Conservation (phyloP, 1,140 invertebrate genomes). For the Eumaeus atala region DNA sequence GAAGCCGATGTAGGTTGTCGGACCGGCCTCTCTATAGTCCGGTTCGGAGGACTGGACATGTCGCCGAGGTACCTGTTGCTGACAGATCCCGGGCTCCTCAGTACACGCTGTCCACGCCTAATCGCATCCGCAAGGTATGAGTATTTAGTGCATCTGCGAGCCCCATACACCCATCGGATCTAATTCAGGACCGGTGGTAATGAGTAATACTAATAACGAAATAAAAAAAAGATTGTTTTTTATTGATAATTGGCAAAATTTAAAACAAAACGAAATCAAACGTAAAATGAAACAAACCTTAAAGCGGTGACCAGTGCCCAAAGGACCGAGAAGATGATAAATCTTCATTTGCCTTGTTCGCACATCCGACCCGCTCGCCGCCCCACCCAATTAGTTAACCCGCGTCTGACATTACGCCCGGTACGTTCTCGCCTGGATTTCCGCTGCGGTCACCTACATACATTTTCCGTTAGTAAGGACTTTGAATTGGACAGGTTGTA, state of each 20-base stretch:
- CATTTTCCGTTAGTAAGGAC: constrained; percentile 38
- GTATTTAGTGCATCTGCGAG: no score
- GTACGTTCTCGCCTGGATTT: constrained; percentile 43
- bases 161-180: no score
- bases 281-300: constrained; percentile 17
- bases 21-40: no score
- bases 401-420: constrained; percentile 37
- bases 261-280: constrained; percentile 18
- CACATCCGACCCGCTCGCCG: constrained; percentile 63
- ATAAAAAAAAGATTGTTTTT: not conserved
- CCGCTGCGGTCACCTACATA: constrained; percentile 62
- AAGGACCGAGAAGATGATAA: constrained; percentile 60
- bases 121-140: no score
- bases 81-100: no score
- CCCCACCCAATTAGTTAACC: constrained; percentile 66
- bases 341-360: constrained; percentile 70
- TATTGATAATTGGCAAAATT: constrained; percentile 13
- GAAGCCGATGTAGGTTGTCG: no score
- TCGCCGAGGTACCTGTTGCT: no score
- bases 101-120: no score
- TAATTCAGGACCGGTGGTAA: no score
- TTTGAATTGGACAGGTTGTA: constrained; percentile 33
- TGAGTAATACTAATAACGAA: no score
- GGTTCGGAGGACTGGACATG: no score
- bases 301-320: constrained; percentile 23